Evolutionary conservation across 2,888 invertebrate species (phyloP).

Genomic region (Drosophila neotestacea): DNA sequence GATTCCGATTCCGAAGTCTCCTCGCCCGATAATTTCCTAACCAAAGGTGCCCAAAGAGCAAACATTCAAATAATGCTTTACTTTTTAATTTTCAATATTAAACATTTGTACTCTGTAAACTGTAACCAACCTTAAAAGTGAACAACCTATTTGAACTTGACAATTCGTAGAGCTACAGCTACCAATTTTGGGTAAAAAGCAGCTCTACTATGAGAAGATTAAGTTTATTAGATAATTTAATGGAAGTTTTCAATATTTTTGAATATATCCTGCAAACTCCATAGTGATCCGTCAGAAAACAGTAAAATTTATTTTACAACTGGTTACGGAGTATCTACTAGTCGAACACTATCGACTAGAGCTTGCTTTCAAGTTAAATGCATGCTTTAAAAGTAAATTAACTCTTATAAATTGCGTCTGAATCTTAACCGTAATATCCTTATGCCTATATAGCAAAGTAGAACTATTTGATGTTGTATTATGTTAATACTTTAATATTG

Average conservation of each 20-base stretch:
- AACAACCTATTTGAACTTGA: neutral
- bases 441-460: neutral
- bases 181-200: neutral
- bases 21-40: constrained; percentile 91
- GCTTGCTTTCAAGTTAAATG: neutral
- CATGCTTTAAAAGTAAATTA: neutral
- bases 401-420: neutral
- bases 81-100: neutral
- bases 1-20: constrained; percentile 93
- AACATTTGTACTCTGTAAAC: neutral
- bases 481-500: too few relatives aligned
- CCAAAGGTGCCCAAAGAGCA: constrained; percentile 87
- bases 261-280: neutral
- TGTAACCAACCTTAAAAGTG: neutral
- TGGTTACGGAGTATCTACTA: neutral
- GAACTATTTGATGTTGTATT: neutral
- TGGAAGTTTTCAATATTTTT: neutral
- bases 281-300: neutral
- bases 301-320: neutral
- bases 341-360: neutral
- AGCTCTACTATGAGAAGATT: neutral
- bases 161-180: neutral
- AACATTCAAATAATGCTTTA: neutral
- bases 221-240: neutral
- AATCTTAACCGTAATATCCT: too few relatives aligned